Evolutionary conservation across 2,797 vertebrate species (phyloP), one percentile per base, ranked within the genome.

Genomic region (Remorina albescens): DNA sequence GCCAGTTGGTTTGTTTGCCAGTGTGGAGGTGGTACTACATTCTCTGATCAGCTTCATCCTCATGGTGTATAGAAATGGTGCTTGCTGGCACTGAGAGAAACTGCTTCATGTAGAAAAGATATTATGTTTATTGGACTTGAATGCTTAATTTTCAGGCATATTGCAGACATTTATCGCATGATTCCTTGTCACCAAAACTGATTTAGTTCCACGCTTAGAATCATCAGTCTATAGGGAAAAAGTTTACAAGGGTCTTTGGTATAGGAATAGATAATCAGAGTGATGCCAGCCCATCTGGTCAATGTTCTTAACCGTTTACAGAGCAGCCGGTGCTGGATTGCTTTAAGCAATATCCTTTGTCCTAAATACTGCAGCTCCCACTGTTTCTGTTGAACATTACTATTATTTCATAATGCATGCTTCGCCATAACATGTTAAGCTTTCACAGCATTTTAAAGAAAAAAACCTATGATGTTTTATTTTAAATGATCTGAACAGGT

Each of bases 241-340:
- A 10, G 57, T 64, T 44, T 54, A 6, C 42, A 16, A 54, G 60
- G 37, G 53, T 65, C 49, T 46, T 36, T 32, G 32, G 18, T 30
- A 37, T 19, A 59, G 44, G 25, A 62, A 54, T 28, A 50, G 53
- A 69, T 16, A 1, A 10, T 21, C 2, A 0, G 54, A 82, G 54
- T 39, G 42, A 46, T 62, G 61, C 49, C 41, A 46, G 69, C 23
- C 71, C 75, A 74, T 78, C 65, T 81, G 72, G 65, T 81, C 71
- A 60, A 19, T 57, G 69, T 74, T 65, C 32, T 39, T 58, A 66
- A 76, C 56, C 50, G 78, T 61, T 70, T 19, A 26, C 60, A 62
- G 53, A 67, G 67, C 64, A 69, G 54, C 13, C 13, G 8, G 28
- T 66, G 54, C 46, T 62, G 49, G 60, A 72, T 65, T 26, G 47